Base-by-base conservation (phyloP, 2,888 invertebrate species). In the Mesorhabditis spiculigera region DNA sequence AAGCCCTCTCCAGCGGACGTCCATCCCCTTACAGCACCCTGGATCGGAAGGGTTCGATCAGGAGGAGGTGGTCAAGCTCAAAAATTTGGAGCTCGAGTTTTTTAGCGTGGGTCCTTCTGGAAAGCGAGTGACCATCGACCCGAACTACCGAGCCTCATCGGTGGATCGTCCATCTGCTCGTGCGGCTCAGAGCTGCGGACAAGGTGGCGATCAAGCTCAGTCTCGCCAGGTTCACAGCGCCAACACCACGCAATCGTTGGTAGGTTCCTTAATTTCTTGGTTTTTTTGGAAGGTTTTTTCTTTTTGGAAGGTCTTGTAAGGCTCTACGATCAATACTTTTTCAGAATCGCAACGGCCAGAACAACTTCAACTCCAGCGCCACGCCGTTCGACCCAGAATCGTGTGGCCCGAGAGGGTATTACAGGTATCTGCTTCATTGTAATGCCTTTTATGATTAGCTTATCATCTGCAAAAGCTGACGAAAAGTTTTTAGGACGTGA, bases 71-170 rank as follows among this genome's bases (percentile, higher is more conserved):
- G 28, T 50, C 58, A n/a, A 50, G n/a, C 58, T 50, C 58, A 50
- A 50, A 50, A 50, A 50, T 50, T n/a, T 2, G n/a, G n/a, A 50
- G 8, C 8, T 50, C 3, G n/a, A 50, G 10, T 3, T 50, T 50
- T 50, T 50, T n/a, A 50, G 58, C n/a, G 58, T 50, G 0, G 58
- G 58, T 13, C 58, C 58, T n/a, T 50, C 58, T 10, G 58, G 3
- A 13, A 50, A 50, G n/a, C 58, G 58, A 50, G 58, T 50, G 58
- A 50, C 58, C 8, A 50, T 50, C 58, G 58, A 50, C n/a, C 58
- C 58, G 58, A 50, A 50, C 58, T 50, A 50, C 58, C 58, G 58
- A 10, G 8, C 58, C 3, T 50, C 58, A 3, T 50, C 58, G 10
- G 58, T 50, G 10, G 58, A 50, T 50, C 58, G 58, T 13, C 58